These are phyloP conservation scores for Astreopora myriophthalma DNA, from an alignment of 64 coral and sea anemone species.

Conservation along the genomic window DNA sequence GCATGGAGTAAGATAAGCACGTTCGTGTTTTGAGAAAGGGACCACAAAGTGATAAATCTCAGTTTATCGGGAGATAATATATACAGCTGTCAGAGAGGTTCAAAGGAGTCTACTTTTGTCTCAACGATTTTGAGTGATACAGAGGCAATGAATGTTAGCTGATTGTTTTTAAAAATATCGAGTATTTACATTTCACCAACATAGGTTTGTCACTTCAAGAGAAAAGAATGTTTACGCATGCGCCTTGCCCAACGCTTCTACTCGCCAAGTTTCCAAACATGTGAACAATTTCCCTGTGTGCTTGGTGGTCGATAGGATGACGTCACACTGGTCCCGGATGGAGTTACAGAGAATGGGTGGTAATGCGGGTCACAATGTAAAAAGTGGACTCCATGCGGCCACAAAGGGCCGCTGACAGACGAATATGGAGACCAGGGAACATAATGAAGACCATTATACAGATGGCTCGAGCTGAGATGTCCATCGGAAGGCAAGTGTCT, in stretches of 20 bases:
- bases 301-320: slow-evolving; percentile 4
- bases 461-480: slow-evolving; percentile 59
- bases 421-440: slow-evolving; percentile 84
- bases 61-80: no score
- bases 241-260: neutral
- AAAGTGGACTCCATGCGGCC: slow-evolving; percentile 81
- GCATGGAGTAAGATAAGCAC: no score
- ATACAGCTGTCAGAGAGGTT: no score
- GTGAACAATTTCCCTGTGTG: slow-evolving; percentile 28
- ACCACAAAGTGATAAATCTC: no score
- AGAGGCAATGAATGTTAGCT: no score
- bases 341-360: slow-evolving; percentile 48
- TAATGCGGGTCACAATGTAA: slow-evolving; percentile 89
- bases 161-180: no score
- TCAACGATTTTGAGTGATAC: no score
- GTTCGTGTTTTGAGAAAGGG: no score
- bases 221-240: neutral
- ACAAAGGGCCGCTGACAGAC: slow-evolving; percentile 76
- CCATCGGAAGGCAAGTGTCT: slow-evolving; percentile 71
- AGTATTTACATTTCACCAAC: no score
- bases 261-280: slow-evolving; percentile 19
- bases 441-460: slow-evolving; percentile 89
- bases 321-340: neutral
- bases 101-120: no score
- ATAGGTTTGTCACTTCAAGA: no score